Percentiles rank a stretch among this genome's conserved stretches.
phyloP scores from a whole-genome alignment of 2,113 vertebrate species.

The Jaculus jaculus region DNA sequence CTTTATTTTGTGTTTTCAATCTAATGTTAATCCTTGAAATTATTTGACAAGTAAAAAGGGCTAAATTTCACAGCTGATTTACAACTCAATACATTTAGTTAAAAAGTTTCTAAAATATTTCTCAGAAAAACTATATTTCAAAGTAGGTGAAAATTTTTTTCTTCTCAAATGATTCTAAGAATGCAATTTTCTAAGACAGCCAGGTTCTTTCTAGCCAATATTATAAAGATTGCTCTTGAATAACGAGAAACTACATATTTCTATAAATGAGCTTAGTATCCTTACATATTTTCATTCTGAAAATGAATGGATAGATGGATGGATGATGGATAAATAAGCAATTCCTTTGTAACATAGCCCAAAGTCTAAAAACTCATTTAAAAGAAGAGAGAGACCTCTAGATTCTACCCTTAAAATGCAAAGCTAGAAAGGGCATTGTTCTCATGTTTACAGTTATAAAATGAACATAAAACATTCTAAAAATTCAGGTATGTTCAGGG shows the following conservation, averaged over 20 bases:
- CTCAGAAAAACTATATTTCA: constrained; percentile 28
- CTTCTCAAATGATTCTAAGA: not conserved
- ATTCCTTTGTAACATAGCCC: not conserved
- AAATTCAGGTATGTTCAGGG: too few species aligned
- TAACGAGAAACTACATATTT: not conserved
- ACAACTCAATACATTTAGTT: not conserved
- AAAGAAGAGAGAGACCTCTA: not conserved
- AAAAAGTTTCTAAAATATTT: constrained; percentile 33
- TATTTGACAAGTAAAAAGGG: not conserved
- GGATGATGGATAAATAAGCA: not conserved
- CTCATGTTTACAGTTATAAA: not conserved
- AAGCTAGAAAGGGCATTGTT: not conserved
- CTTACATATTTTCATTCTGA: not conserved
- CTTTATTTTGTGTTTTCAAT: constrained; percentile 31
- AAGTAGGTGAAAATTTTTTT: not conserved
- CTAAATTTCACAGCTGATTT: constrained; percentile 23
- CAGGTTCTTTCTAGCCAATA: not conserved
- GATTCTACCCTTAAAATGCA: not conserved
- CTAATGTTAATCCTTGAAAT: constrained; percentile 17
- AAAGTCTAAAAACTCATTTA: too few species aligned
- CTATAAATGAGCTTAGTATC: not conserved
- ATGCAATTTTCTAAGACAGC: constrained; percentile 40
- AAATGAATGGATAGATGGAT: not conserved
- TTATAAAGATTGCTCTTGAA: not conserved
- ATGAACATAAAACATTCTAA: not conserved